Conservation (phyloP, 2,113 vertebrate genomes). For the Megaptera novaeangliae region DNA sequence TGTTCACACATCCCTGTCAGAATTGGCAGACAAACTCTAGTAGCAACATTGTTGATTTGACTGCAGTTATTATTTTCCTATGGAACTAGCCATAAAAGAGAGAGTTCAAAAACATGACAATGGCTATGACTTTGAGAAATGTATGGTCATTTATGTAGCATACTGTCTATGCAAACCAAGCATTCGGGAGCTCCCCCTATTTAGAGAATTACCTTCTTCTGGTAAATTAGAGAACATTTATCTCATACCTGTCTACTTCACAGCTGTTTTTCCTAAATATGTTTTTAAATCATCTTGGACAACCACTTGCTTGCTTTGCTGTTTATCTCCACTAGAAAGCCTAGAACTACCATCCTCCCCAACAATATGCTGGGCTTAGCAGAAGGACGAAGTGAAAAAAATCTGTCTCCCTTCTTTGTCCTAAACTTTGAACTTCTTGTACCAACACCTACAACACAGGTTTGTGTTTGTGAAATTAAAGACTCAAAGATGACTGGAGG, state of each 20-base stretch:
- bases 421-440: not conserved
- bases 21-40: not conserved
- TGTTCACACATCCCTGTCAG: not conserved
- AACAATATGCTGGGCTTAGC: not conserved
- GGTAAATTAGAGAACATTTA: not conserved
- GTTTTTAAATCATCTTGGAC: not conserved
- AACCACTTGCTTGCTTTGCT: not conserved
- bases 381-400: not conserved
- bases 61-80: not conserved
- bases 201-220: not conserved
- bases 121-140: not conserved
- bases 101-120: not conserved
- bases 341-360: not conserved
- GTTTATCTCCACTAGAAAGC: not conserved
- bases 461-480: not conserved
- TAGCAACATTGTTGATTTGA: not conserved
- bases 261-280: not conserved
- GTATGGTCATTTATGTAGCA: not conserved
- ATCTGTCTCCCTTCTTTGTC: not conserved
- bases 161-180: not conserved
- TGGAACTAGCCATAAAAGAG: not conserved
- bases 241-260: not conserved
- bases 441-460: not conserved
- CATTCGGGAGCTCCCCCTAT: not conserved
- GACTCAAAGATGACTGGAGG: not conserved